A percentile compares a stretch with the other conserved stretches of the same genome.
Conservation (phyloP, 2,113 vertebrate genomes). For the Paradisaea rubra region DNA sequence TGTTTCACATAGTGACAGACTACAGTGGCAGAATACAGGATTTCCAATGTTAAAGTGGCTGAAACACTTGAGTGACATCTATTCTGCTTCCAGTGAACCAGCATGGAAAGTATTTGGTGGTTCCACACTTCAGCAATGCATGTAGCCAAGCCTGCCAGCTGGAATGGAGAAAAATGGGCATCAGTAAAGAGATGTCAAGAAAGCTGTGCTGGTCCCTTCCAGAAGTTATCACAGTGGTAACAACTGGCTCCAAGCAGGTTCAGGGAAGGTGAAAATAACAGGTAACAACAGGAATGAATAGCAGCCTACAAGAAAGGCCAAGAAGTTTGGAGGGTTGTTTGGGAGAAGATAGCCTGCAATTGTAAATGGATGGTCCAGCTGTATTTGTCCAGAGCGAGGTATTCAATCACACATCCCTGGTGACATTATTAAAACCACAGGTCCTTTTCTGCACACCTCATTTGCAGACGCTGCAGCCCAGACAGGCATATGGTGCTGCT, state of each 20-base stretch:
- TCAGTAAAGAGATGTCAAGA: not conserved
- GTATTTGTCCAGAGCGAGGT: not conserved
- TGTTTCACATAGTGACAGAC: not conserved
- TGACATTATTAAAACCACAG: accelerated
- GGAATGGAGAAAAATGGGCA: not conserved
- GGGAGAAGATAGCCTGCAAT: not conserved
- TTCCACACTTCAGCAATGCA: not conserved
- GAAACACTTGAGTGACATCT: not conserved
- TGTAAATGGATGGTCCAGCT: not conserved
- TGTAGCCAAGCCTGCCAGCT: not conserved
- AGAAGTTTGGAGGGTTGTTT: not conserved
- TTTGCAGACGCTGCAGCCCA: not conserved
- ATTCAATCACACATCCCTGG: not conserved
- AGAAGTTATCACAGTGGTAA: not conserved
- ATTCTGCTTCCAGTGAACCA: not conserved
- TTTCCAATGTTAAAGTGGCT: not conserved
- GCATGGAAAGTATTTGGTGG: not conserved
- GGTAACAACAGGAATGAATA: not conserved
- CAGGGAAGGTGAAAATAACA: not conserved
- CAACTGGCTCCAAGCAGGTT: not conserved
- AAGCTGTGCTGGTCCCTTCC: not conserved
- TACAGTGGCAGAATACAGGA: not conserved
- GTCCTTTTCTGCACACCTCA: not conserved
- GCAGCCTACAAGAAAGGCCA: not conserved
- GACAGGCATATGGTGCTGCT: not conserved